phyloP scores from a whole-genome alignment of 2,888 invertebrate species.

The Coenonympha arcania region DNA sequence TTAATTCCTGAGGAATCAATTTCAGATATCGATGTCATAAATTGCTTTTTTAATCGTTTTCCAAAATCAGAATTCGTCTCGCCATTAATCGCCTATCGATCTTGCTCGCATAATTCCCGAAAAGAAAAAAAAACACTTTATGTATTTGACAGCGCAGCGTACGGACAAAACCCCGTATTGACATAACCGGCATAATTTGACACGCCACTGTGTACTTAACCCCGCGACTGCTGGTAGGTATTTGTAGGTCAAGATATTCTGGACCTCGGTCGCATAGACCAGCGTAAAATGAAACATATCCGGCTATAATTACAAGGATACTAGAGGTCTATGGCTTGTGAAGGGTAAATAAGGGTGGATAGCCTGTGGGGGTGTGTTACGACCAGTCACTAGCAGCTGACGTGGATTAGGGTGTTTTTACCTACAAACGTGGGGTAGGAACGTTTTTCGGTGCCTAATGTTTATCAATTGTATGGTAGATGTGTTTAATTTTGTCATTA shows the following conservation, averaged over 20 bases:
- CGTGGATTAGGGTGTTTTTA: slow-evolving; percentile 70
- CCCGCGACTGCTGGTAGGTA: slow-evolving; percentile 28
- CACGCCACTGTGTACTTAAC: slow-evolving; percentile 31
- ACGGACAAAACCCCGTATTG: slow-evolving; percentile 36
- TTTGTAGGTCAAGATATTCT: slow-evolving; percentile 36
- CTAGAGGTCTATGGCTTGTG: slow-evolving; percentile 40
- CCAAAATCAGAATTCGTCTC: slow-evolving; percentile 16
- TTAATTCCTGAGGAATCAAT: slow-evolving; percentile 3
- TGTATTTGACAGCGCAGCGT: slow-evolving; percentile 62
- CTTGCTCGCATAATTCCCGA: slow-evolving; percentile 36
- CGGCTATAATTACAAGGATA: slow-evolving; percentile 31
- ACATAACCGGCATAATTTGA: slow-evolving; percentile 36
- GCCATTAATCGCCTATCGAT: slow-evolving; percentile 41
- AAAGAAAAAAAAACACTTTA: slow-evolving; percentile 50
- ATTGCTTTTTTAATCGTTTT: slow-evolving; percentile 16
- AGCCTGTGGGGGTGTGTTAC: slow-evolving; percentile 38
- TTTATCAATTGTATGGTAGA: slow-evolving; percentile 32
- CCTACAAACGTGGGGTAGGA: slow-evolving; percentile 55
- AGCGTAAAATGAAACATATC: slow-evolving; percentile 40
- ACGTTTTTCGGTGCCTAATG: slow-evolving; percentile 30
- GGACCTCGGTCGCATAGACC: slow-evolving; percentile 35
- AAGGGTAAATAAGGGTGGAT: slow-evolving; percentile 47
- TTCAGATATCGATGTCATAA: slow-evolving; percentile 14
- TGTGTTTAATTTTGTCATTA: slow-evolving; percentile 29
- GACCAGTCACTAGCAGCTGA: slow-evolving; percentile 72